Base-by-base conservation (phyloP, 2,113 vertebrate species). In the Thunnus maccoyii region DNA sequence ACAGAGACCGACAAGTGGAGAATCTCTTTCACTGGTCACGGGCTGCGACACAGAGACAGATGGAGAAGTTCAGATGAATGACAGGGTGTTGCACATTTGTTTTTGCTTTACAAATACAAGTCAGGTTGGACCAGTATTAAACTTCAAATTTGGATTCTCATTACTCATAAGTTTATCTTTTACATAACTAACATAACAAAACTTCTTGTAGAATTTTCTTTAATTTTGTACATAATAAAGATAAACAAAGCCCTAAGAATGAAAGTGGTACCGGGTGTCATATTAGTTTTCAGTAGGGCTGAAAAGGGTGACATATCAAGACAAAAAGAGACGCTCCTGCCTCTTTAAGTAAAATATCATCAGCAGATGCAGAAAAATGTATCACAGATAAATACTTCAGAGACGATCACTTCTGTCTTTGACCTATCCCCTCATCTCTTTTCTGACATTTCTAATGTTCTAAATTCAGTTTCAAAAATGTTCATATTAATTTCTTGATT, bases 1-100 rank as follows among this genome's bases (percentile, higher is more conserved):
- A 86, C 96, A 98, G 46, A 98, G 91, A 22, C 94, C 96, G 86
- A 98, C 95, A 67, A 97, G 94, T 0, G 96, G 96, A 6, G 97
- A 97, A 77, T 96, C 96, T 94, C 95, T 96, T 55, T 97, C 96
- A 76, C 95, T 95, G 12, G 95, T 94, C 78, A 97, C 95, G 0
- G 95, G 94, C 97, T 98, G 72, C 18, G 88, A 85, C n/a, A 85
- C 25, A 91, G 46, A 41, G 36, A 41, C 3, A 27, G 8, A 36
- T 1, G 32, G 14, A 41, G 3, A 79, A 58, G 3, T 61, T 10
- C 2, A 18, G n/a, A 55, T 62, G 10, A 44, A 64, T 5, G 0
- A 20, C 54, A 4, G 47, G 41, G 61, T 8, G 47, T 3, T 51
- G 15, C 9, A 36, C 1, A 17, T n/a, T 47, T 17, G 12, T 22